These are phyloP conservation scores for Spodoptera litura DNA, from an alignment of 1,140 invertebrate genomes.

Conservation along the genomic window DNA sequence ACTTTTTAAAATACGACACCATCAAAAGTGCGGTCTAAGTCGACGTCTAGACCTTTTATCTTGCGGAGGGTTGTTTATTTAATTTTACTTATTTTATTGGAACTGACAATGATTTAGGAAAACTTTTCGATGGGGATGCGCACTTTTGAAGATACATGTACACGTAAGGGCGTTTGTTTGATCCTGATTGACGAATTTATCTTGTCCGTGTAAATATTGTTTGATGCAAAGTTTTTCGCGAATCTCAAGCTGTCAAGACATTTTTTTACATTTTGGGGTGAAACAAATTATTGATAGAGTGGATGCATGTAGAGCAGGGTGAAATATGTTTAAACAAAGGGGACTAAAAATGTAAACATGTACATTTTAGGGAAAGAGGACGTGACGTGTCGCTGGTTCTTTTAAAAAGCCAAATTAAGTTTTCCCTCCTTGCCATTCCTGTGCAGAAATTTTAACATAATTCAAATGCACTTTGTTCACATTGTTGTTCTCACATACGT, in stretches of 20 bases:
- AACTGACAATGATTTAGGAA: constrained; percentile 80
- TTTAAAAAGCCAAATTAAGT: constrained; percentile 5
- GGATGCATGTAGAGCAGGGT: constrained; percentile 54
- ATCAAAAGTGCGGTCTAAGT: constrained; percentile 79
- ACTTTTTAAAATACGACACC: constrained; percentile 83
- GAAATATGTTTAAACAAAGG: constrained; percentile 58
- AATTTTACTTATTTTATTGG: constrained; percentile 83
- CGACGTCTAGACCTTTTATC: constrained; percentile 82
- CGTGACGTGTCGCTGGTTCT: constrained; percentile 1
- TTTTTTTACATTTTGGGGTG: constrained; percentile 68
- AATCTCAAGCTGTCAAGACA: constrained; percentile 66
- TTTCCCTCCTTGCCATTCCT: background rate
- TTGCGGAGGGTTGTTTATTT: constrained; percentile 79
- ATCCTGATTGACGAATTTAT: constrained; percentile 82
- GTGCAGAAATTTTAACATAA: background rate
- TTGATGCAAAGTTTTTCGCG: constrained; percentile 62
- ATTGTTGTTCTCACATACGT: background rate
- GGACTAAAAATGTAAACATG: constrained; percentile 48
- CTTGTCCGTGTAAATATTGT: constrained; percentile 76
- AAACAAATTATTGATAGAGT: constrained; percentile 67
- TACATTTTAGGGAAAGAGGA: constrained; percentile 14
- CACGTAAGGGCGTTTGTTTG: constrained; percentile 66
- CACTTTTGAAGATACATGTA: constrained; percentile 57
- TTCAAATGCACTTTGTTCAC: background rate
- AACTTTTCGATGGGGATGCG: constrained; percentile 66